phyloP scores from a whole-genome alignment of 2,888 invertebrate genomes.

The Troides aeacus region DNA sequence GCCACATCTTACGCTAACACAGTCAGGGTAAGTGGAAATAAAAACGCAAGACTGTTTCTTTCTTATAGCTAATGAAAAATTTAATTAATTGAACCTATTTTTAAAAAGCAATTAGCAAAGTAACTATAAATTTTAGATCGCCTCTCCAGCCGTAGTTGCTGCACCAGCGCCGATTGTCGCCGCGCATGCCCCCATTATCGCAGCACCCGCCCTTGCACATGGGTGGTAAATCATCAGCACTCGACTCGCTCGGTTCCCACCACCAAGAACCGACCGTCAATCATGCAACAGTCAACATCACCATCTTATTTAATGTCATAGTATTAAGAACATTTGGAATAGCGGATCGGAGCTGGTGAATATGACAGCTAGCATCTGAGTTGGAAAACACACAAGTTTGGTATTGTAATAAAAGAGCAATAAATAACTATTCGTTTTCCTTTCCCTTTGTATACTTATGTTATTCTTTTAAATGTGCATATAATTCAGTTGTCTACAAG shows the following conservation, averaged over 20 bases:
- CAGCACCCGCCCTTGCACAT: conserved; percentile 55
- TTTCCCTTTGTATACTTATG: neutral
- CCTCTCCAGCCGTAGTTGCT: conserved; percentile 61
- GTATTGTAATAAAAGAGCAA: conserved; percentile 46
- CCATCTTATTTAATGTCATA: conserved; percentile 53
- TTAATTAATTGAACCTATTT: no score
- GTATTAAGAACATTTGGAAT: conserved; percentile 48
- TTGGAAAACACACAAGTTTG: conserved; percentile 52
- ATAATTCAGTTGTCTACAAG: neutral
- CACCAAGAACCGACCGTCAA: conserved; percentile 36
- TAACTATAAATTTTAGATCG: conserved; percentile 47
- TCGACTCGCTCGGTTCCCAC: conserved; percentile 39
- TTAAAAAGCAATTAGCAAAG: no score
- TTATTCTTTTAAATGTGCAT: neutral
- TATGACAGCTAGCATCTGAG: conserved; percentile 44
- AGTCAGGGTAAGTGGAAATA: conserved; percentile 72
- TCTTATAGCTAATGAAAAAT: neutral
- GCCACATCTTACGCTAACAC: conserved; percentile 84
- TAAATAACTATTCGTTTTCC: conserved; percentile 37
- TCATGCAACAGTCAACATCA: conserved; percentile 64
- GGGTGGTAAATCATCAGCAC: conserved; percentile 55
- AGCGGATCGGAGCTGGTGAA: conserved; percentile 44
- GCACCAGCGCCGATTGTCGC: conserved; percentile 57
- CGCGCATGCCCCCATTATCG: conserved; percentile 55
- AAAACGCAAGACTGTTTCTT: neutral